Evolutionary conservation across 2,113 vertebrate genomes (phyloP).

Genomic region (Eubucco bourcierii): DNA sequence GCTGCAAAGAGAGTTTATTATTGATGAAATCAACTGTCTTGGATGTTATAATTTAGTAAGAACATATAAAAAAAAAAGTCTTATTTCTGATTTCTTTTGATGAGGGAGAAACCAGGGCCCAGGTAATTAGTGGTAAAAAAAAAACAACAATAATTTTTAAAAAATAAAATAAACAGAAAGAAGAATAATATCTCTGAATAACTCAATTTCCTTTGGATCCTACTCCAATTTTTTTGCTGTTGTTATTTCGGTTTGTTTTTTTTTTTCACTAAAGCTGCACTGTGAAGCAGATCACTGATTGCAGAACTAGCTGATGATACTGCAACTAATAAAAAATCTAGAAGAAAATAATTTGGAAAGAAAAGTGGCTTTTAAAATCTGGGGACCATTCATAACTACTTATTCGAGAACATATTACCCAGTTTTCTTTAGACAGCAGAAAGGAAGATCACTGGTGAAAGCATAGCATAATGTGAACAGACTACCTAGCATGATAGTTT

Average conservation of each 20-base stretch:
- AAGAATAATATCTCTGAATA: neutral
- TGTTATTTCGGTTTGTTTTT: neutral
- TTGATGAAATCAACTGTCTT: conserved; percentile 13
- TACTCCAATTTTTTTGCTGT: neutral
- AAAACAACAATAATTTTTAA: too few species aligned
- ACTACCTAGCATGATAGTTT: neutral
- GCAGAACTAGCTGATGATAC: neutral
- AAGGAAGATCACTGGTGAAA: neutral
- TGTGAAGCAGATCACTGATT: neutral
- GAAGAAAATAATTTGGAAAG: neutral
- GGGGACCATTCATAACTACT: neutral
- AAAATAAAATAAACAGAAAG: too few species aligned
- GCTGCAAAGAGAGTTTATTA: conserved; percentile 23
- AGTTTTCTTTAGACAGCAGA: neutral
- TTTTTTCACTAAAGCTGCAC: neutral
- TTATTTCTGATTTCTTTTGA: neutral
- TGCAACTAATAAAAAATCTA: neutral
- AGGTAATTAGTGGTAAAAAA: neutral
- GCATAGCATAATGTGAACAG: neutral
- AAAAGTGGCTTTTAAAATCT: neutral
- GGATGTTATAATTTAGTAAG: neutral
- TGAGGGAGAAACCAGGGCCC: neutral
- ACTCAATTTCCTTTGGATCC: neutral
- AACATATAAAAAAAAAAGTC: neutral
- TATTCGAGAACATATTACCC: neutral